These are phyloP conservation scores for Bambusicola thoracicus DNA, from an alignment of 2,113 vertebrate genomes.

Conservation along the genomic window DNA sequence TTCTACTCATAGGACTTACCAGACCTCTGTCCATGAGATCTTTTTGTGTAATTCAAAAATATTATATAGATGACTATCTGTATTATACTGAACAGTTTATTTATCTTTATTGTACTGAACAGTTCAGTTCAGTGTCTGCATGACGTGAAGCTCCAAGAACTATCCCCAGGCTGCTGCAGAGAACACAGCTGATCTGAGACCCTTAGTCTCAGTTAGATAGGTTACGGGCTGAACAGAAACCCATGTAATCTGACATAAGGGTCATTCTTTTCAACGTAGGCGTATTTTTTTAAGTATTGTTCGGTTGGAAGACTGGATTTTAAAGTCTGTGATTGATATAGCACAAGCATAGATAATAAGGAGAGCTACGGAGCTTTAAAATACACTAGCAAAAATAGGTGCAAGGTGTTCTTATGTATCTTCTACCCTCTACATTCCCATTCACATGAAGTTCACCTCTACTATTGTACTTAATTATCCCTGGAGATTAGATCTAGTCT, in stretches of 20 bases:
- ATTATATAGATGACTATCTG: background rate
- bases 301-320: background rate
- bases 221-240: background rate
- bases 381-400: background rate
- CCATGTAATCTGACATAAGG: background rate
- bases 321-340: background rate
- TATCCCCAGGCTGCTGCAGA: background rate
- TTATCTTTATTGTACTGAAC: background rate
- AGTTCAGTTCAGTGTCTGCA: background rate
- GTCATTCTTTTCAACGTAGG: background rate
- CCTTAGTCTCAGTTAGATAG: background rate
- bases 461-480: background rate
- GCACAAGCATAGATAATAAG: background rate
- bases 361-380: background rate
- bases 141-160: background rate
- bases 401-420: background rate
- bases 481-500: background rate
- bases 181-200: background rate
- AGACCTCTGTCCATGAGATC: background rate
- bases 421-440: background rate
- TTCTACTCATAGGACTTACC: fast-evolving
- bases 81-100: background rate
- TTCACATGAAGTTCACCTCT: background rate
- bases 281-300: background rate
- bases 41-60: background rate